phyloP scores from a whole-genome alignment of 1,140 invertebrate species.

The Globodera ellingtonae region DNA sequence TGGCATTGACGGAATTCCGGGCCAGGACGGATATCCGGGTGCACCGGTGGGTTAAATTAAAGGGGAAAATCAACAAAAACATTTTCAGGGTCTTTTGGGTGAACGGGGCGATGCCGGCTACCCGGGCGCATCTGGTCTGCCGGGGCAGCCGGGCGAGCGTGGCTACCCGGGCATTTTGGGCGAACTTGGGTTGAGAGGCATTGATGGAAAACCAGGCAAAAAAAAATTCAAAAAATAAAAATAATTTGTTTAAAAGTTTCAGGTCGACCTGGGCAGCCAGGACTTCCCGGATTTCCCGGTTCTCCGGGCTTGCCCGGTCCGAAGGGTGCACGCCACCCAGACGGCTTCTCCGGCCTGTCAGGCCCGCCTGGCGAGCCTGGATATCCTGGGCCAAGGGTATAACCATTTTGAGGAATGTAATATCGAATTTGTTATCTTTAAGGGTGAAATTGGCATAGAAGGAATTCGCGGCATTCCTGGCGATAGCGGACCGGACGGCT shows the following conservation, averaged over 20 bases:
- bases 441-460: conserved; percentile 27
- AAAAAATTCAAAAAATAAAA: conserved; percentile 18
- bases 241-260: conserved; percentile 10
- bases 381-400: conserved; percentile 32
- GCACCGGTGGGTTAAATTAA: conserved; percentile 67
- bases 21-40: conserved; percentile 22
- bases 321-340: conserved; percentile 41
- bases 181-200: conserved; percentile 61
- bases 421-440: background rate
- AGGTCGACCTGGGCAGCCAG: conserved; percentile 45
- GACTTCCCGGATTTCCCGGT: conserved; percentile 51
- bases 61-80: background rate
- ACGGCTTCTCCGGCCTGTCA: conserved; percentile 44
- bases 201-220: conserved; percentile 53
- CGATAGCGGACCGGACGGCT: conserved; percentile 30
- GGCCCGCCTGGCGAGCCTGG: conserved; percentile 44
- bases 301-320: conserved; percentile 42
- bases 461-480: conserved; percentile 35
- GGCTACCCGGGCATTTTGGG: conserved; percentile 59
- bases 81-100: conserved; percentile 17
- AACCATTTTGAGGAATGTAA: background rate
- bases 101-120: conserved; percentile 72
- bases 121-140: conserved; percentile 53
- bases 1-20: conserved; percentile 29
- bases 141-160: conserved; percentile 68